Percentiles rank a stretch among this genome's conserved stretches.
Conservation (phyloP, 2,888 invertebrate genomes). For the Clitarchus hookeri region DNA sequence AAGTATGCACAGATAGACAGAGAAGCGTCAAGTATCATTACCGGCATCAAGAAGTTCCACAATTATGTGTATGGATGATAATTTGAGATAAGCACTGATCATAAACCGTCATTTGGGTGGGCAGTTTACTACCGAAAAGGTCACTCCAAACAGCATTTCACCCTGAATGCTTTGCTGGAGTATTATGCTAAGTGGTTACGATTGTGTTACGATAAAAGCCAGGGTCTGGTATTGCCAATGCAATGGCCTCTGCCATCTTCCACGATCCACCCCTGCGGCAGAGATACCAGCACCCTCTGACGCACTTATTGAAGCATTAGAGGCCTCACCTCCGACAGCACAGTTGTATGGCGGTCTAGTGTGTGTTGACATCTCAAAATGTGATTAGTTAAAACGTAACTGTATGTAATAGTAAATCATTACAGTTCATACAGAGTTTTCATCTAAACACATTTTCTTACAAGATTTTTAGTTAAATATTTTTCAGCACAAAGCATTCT, state of each 20-base stretch:
- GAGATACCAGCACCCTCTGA: neutral
- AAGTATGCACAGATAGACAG: neutral
- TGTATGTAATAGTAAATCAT: no score
- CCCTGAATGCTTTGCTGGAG: neutral
- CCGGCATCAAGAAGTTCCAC: neutral
- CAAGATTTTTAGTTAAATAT: no score
- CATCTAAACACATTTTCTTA: no score
- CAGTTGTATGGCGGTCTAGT: no score
- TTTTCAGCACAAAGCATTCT: no score
- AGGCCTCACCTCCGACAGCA: neutral
- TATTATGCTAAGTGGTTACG: neutral
- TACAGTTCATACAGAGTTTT: no score
- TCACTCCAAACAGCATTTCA: neutral
- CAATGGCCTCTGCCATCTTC: neutral
- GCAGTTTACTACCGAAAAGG: neutral
- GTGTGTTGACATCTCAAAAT: no score
- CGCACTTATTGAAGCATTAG: neutral
- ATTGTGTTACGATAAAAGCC: neutral
- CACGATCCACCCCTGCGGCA: neutral
- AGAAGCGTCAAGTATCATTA: neutral
- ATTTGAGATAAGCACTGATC: neutral
- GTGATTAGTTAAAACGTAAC: no score
- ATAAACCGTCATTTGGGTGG: neutral
- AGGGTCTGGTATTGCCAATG: neutral
- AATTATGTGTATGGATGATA: neutral